A percentile compares a stretch with the other conserved stretches of the same genome.
Conservation (phyloP, 1,140 invertebrate species). For the Drosophila oshimai region DNA sequence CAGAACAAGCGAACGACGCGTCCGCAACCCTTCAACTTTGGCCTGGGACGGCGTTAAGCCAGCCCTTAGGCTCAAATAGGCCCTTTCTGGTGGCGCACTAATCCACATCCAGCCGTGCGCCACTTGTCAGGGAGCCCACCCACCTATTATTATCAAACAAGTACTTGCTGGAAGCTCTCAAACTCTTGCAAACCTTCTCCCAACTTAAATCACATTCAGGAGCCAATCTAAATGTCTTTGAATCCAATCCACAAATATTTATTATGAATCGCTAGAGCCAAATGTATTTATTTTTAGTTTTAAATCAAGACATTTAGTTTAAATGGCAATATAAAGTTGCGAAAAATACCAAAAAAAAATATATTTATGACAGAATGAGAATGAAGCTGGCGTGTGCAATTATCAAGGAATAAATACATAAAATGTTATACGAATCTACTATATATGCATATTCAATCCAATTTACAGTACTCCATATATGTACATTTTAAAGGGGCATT, state of each 20-base stretch:
- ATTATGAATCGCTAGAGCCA: conserved; percentile 14
- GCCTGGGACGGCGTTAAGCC: conserved; percentile 73
- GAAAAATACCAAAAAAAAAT: conserved; percentile 26
- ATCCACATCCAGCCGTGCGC: conserved; percentile 44
- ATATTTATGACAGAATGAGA: conserved; percentile 3
- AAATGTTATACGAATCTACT: conserved; percentile 57
- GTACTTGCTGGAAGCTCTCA: conserved; percentile 28
- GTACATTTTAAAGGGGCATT: conserved; percentile 67
- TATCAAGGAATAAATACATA: conserved; percentile 35
- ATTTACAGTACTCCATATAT: conserved; percentile 46
- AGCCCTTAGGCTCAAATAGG: too few relatives aligned
- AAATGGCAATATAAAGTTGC: conserved; percentile 39
- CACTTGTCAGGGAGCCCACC: conserved; percentile 2
- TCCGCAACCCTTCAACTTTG: conserved; percentile 67
- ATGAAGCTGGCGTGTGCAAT: conserved; percentile 49
- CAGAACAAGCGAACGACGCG: conserved; percentile 64
- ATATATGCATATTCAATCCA: conserved; percentile 66
- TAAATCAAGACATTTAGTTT: conserved; percentile 37
- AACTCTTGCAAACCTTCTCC: conserved; percentile 26
- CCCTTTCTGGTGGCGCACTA: conserved; percentile 29
- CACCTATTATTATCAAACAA: conserved; percentile 25
- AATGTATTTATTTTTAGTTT: conserved; percentile 39
- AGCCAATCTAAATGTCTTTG: conserved; percentile 49
- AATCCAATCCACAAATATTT: not conserved
- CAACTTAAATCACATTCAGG: conserved; percentile 27